A percentile compares a stretch with the other conserved stretches of the same genome.
Evolutionary conservation across 2,113 vertebrate genomes (phyloP).

Genomic region (Perca fluviatilis): DNA sequence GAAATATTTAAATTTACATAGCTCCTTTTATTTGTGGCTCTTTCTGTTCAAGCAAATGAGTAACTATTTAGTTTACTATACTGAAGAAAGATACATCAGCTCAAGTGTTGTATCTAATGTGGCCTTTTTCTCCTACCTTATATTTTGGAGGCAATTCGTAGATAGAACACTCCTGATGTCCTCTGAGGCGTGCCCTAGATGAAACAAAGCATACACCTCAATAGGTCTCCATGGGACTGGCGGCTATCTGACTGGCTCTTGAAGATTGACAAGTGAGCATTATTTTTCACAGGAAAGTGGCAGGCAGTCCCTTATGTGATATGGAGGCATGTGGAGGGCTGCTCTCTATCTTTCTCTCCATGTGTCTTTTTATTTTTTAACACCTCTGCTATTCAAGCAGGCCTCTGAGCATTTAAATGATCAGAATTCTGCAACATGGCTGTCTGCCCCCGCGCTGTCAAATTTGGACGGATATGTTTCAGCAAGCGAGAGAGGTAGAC

Average conservation of each 20-base stretch:
- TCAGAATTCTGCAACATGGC: conserved; percentile 83
- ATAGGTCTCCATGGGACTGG: conserved; percentile 77
- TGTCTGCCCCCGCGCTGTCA: conserved; percentile 81
- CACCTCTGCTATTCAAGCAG: conserved; percentile 76
- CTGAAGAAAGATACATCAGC: conserved; percentile 23
- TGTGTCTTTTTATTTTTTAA: conserved; percentile 67
- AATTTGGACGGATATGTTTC: conserved; percentile 84
- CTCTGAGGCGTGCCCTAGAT: conserved; percentile 80
- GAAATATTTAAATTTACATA: background rate
- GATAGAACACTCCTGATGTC: conserved; percentile 67
- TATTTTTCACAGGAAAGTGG: conserved; percentile 81
- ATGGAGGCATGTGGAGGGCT: conserved; percentile 74
- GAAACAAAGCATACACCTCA: conserved; percentile 83
- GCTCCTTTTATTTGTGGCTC: background rate
- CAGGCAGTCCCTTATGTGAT: conserved; percentile 81
- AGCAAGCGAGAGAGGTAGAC: conserved; percentile 81
- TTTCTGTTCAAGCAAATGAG: conserved; percentile 21
- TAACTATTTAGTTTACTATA: conserved; percentile 18
- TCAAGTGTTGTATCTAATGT: conserved; percentile 46
- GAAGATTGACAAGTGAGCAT: conserved; percentile 85
- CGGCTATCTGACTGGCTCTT: conserved; percentile 76
- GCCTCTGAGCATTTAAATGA: conserved; percentile 84
- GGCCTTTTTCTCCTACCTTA: conserved; percentile 36
- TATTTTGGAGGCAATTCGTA: conserved; percentile 69
- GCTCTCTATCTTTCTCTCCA: conserved; percentile 68